Evolutionary conservation across 2,113 vertebrate species (phyloP).

Genomic region (Malurus cyaneus): DNA sequence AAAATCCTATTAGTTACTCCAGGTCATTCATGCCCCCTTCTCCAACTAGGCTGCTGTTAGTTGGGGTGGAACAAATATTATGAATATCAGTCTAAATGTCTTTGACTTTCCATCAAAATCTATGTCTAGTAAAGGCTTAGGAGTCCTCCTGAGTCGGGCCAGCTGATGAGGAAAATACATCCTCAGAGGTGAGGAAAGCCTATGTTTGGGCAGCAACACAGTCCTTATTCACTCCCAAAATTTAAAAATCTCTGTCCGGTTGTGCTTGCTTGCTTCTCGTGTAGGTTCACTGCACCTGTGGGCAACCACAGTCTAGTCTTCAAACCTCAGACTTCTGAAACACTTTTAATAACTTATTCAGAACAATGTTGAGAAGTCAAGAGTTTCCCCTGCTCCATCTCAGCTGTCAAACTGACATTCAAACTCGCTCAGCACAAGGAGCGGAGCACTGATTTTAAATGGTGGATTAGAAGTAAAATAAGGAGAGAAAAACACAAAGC

Average conservation of each 20-base stretch:
- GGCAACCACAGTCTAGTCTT: background rate
- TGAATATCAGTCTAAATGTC: background rate
- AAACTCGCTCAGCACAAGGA: background rate
- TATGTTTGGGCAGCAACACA: background rate
- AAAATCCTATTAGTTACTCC: background rate
- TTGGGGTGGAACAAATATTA: background rate
- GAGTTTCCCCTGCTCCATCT: background rate
- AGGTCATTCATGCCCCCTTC: background rate
- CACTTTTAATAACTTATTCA: background rate
- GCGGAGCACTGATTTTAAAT: background rate
- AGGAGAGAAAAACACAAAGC: background rate
- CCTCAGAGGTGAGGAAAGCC: background rate
- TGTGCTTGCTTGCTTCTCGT: background rate
- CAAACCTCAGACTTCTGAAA: background rate
- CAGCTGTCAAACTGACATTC: rapidly evolving
- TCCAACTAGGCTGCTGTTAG: background rate
- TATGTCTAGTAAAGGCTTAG: background rate
- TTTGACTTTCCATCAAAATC: background rate
- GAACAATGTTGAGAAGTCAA: background rate
- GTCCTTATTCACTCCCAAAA: background rate
- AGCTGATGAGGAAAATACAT: background rate
- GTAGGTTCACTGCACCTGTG: background rate
- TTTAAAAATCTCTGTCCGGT: background rate
- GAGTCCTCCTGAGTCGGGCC: rapidly evolving
- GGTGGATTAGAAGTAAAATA: background rate